Evolutionary conservation across 2,113 vertebrate species (phyloP).

Genomic region (Suricata suricatta): DNA sequence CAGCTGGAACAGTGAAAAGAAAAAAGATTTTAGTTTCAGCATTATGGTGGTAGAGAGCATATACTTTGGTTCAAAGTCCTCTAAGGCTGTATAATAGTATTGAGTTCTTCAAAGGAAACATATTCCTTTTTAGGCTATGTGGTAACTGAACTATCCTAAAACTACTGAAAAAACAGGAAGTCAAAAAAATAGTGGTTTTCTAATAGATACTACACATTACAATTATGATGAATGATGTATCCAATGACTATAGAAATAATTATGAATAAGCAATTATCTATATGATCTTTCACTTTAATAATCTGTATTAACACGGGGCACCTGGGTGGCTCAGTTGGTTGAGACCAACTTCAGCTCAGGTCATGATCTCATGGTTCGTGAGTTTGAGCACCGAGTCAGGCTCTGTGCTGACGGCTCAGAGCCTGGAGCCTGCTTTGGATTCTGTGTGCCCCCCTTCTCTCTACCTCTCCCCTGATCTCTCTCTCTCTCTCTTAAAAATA

Average conservation of each 20-base stretch:
- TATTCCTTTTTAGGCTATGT: background rate
- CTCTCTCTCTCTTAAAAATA: too few species aligned
- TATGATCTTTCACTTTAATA: background rate
- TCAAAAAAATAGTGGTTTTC: background rate
- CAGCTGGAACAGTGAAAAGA: background rate
- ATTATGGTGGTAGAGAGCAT: background rate
- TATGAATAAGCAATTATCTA: background rate
- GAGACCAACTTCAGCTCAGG: too few species aligned
- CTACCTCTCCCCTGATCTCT: too few species aligned
- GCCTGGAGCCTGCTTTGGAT: too few species aligned
- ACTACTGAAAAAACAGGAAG: background rate
- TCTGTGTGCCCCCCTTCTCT: too few species aligned
- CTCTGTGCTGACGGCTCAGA: too few species aligned
- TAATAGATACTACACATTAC: background rate
- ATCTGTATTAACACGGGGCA: background rate
- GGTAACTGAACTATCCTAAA: background rate
- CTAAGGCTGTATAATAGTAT: background rate
- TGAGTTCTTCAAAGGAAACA: background rate
- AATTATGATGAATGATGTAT: background rate
- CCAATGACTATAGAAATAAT: background rate
- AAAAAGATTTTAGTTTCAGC: background rate
- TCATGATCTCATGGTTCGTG: too few species aligned
- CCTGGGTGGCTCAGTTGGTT: too few species aligned
- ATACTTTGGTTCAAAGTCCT: background rate
- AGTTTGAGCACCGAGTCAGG: too few species aligned